A percentile compares a stretch with the other conserved stretches of the same genome.
These are phyloP conservation scores for Rousettus leschenaultii DNA, from an alignment of 2,113 vertebrate genomes.

Conservation along the genomic window DNA sequence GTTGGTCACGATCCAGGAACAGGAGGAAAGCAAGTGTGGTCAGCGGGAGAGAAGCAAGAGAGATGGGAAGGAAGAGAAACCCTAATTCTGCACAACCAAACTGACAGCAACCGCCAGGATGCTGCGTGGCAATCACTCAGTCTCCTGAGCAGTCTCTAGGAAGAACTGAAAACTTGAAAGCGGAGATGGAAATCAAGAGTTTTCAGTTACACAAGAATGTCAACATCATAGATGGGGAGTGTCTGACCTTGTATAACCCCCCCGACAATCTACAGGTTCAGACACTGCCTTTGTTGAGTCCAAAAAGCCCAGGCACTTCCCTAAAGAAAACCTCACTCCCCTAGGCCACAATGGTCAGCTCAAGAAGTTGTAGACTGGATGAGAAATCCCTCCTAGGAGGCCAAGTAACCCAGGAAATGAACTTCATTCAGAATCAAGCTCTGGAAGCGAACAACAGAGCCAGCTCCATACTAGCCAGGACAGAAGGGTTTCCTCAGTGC, in stretches of 20 bases:
- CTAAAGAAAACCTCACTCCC: background rate
- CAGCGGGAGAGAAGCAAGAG: background rate
- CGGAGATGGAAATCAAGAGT: background rate
- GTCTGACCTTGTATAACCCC: too few relatives aligned
- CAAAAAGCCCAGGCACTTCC: background rate
- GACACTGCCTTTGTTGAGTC: background rate
- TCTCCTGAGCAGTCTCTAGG: background rate
- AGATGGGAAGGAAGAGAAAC: background rate
- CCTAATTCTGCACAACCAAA: background rate
- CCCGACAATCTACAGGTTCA: background rate
- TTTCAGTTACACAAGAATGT: too few relatives aligned
- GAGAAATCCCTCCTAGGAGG: background rate
- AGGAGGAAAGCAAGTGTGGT: background rate
- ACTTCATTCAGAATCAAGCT: background rate
- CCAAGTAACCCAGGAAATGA: background rate
- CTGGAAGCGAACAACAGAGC: background rate
- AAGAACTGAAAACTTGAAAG: background rate
- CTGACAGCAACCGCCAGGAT: background rate
- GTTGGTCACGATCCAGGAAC: background rate
- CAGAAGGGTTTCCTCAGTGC: background rate
- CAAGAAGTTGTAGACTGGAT: background rate
- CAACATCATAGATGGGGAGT: background rate
- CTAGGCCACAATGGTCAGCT: background rate
- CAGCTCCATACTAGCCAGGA: background rate
- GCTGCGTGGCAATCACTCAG: background rate